Base-by-base conservation (phyloP, 2,797 vertebrate species). In the Arctocebus calabarensis region DNA sequence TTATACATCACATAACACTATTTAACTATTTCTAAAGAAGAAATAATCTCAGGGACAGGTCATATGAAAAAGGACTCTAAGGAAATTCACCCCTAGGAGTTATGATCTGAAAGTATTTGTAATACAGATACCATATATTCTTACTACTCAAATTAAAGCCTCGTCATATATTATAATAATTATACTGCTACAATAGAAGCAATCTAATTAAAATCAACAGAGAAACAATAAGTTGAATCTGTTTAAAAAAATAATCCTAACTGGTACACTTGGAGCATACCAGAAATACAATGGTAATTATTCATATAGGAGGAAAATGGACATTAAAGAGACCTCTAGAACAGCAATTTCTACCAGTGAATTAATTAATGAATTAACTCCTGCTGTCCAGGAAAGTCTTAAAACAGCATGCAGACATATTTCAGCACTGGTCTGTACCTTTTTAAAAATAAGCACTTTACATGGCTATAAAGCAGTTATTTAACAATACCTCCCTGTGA, bases 301-400 rank as follows among this genome's bases (percentile, higher is more conserved):
- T 71, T 97, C 78, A 74, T 55, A 96, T 87, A 75, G 61, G 75
- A 91, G 48, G 55, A 89, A 84, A 97, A 73, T n/a, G 48, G 84
- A 70, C 43, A 87, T 81, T 92, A 89, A 95, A 88, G 88, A 71
- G 40, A 96, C 57, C 27, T 79, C 64, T 29, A 29, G 74, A 86
- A 88, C 27, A 85, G 90, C 64, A 85, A 59, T 89, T 96, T 79
- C 88, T 78, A 37, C 17, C 75, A n/a, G 62, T 92, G 74, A 95
- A 84, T 96, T 96, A 90, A 96, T 92, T 95, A 92, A 91, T 94
- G 84, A 95, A 96, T 88, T 92, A 96, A 96, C 75, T 93, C 71
- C 84, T 91, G 92, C 59, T 87, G 81, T 73, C 92, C 73, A 87
- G 70, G 91, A 89, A 75, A 87, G 85, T 73, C 88, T 94, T 93